Conservation (phyloP, 2,888 invertebrate genomes). For the Poecilus cupreus region DNA sequence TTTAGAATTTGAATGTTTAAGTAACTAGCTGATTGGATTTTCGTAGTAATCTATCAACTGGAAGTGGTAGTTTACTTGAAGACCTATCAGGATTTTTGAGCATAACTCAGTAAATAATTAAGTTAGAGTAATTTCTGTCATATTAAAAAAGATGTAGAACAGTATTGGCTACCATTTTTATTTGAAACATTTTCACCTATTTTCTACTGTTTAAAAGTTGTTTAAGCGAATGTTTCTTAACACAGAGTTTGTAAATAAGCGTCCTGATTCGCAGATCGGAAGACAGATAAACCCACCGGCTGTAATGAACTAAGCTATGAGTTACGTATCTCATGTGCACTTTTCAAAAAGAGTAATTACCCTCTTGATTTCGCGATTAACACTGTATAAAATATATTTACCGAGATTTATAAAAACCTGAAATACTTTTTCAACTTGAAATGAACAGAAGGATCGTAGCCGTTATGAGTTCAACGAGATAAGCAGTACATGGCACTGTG, state of each 20-base stretch:
- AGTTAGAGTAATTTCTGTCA: no score
- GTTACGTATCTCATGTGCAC: constrained; percentile 56
- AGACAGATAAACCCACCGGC: constrained; percentile 45
- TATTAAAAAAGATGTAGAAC: no score
- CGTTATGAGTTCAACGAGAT: constrained; percentile 9
- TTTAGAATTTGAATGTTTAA: no score
- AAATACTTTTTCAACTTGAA: constrained; percentile 32
- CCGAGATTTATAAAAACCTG: constrained; percentile 54
- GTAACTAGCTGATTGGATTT: no score
- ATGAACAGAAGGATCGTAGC: constrained; percentile 28
- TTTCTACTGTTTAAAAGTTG: no score
- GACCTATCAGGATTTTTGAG: no score
- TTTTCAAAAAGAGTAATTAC: constrained; percentile 55
- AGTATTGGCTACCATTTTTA: no score
- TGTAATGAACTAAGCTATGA: constrained; percentile 38
- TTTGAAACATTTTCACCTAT: no score
- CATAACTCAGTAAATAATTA: no score
- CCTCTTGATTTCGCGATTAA: constrained; percentile 48
- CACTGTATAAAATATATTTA: constrained; percentile 52
- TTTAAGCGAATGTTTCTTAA: no score
- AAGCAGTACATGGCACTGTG: constrained; percentile 11
- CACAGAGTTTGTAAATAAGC: constrained; percentile 6
- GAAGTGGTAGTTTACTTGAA: no score
- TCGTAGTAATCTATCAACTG: no score
- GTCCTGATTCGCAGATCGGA: constrained; percentile 20